Evolutionary conservation across 2,797 vertebrate genomes (phyloP), one percentile per base, ranked within the genome.

Genomic region (Fistularia tabacaria): DNA sequence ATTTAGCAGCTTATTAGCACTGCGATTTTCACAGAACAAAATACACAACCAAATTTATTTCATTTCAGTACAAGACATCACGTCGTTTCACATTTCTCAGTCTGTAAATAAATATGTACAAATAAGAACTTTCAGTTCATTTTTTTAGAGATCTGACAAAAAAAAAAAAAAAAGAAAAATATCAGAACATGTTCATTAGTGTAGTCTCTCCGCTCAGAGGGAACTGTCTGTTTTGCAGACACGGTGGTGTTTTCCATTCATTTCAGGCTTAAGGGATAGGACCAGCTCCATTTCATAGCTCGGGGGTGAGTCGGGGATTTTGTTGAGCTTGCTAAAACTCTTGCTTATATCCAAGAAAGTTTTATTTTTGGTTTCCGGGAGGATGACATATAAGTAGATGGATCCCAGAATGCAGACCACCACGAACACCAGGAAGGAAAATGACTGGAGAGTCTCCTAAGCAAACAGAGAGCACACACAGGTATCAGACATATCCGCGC

Each of bases 331-430:
- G 73, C 91, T 87, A 62, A 98, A 98, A n/a, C 89, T 93, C 66
- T 91, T 88, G 74, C 91, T 95, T 85, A 98, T 98, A 83, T 98
- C 93, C 51, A 90, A 57, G 9, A 95, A 91, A 0, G 94, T 97
- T 88, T 93, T 97, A 73, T 95, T 95, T 82, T 99, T 98, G 46
- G 96, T 99, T 87, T 99, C 97, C 0, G 96, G 95, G 42, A 99
- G 91, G 66, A 96, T 73, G 6, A 93, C 57, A 39, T 87, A 91
- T 50, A 97, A 88, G 73, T 91, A 98, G 45, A 87, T 10, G 0
- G 94, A 87, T 41, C 92, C 96, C 0, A 82, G 0, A 3, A 73
- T 40, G 61, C 95, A 98, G 62, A 94, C 60, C 0, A 76, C 89
- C 58, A 92, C 90, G 46, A 98, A 98, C 57, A 95, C 93, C 13